phyloP scores from a whole-genome alignment of 2,797 vertebrate species.

The Merluccius polli region DNA sequence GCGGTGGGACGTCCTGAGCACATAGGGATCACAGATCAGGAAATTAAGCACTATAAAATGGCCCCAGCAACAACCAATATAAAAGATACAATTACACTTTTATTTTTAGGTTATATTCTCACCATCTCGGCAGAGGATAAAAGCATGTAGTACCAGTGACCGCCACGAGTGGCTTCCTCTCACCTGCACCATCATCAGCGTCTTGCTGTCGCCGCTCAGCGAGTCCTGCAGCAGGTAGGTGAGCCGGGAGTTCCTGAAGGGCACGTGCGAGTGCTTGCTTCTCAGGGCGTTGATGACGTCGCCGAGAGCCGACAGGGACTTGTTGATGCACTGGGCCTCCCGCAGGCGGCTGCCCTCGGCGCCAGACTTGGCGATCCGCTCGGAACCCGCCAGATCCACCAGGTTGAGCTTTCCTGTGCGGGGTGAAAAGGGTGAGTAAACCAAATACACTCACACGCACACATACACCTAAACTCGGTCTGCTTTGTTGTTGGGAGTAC shows the following conservation, averaged over 20 bases:
- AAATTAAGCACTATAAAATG: too few species aligned
- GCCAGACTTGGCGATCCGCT: conserved; percentile 88
- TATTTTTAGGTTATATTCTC: too few species aligned
- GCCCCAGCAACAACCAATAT: too few species aligned
- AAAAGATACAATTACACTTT: too few species aligned
- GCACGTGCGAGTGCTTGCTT: conserved; percentile 85
- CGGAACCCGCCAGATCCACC: conserved; percentile 93
- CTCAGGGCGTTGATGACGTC: conserved; percentile 92
- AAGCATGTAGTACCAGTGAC: too few species aligned
- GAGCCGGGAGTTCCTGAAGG: conserved; percentile 96
- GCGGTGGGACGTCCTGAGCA: too few species aligned
- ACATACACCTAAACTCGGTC: neutral
- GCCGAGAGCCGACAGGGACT: conserved; percentile 88
- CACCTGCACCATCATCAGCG: conserved; percentile 97
- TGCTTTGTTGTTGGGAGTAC: conserved; percentile 47
- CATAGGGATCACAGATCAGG: too few species aligned
- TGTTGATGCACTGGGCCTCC: conserved; percentile 96
- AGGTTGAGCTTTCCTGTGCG: conserved; percentile 89
- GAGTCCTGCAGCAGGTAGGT: conserved; percentile 98
- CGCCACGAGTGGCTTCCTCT: conserved; percentile 18
- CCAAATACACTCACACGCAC: neutral
- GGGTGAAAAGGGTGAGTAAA: neutral
- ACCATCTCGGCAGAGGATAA: too few species aligned
- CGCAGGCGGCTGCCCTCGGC: conserved; percentile 89
- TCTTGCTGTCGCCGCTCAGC: conserved; percentile 93